Conservation (phyloP, 2,113 vertebrate genomes). For the Myotis davidii region DNA sequence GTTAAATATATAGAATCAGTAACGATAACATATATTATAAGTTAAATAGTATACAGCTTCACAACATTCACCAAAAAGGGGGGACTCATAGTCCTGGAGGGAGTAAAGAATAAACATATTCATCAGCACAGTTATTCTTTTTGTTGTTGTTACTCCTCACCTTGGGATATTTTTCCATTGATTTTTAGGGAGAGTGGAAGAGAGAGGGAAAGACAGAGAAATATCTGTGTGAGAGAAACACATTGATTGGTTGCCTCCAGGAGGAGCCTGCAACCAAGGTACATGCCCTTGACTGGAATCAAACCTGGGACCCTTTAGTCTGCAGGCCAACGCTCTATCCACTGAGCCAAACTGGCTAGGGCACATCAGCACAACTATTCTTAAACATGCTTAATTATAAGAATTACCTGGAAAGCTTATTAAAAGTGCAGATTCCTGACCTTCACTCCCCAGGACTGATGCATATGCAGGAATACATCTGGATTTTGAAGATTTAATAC, state of each 20-base stretch:
- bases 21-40: not conserved
- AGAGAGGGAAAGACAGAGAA: no score
- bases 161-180: no score
- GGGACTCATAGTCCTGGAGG: not conserved
- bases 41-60: not conserved
- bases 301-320: no score
- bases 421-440: conserved; percentile 35
- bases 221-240: no score
- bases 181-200: no score
- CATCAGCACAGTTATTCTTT: not conserved
- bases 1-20: not conserved
- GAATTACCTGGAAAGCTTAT: not conserved
- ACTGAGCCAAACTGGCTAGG: no score
- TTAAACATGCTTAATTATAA: not conserved
- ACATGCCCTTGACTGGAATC: no score
- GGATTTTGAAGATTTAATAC: conserved; percentile 17
- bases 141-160: no score
- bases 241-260: no score
- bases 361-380: not conserved
- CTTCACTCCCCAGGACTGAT: not conserved
- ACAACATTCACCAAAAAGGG: not conserved
- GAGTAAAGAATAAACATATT: not conserved
- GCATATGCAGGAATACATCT: not conserved
- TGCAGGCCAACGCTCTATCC: no score
- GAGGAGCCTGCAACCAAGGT: no score